Evolutionary conservation across 2,113 vertebrate species (phyloP).

Genomic region (Lepus timidus): DNA sequence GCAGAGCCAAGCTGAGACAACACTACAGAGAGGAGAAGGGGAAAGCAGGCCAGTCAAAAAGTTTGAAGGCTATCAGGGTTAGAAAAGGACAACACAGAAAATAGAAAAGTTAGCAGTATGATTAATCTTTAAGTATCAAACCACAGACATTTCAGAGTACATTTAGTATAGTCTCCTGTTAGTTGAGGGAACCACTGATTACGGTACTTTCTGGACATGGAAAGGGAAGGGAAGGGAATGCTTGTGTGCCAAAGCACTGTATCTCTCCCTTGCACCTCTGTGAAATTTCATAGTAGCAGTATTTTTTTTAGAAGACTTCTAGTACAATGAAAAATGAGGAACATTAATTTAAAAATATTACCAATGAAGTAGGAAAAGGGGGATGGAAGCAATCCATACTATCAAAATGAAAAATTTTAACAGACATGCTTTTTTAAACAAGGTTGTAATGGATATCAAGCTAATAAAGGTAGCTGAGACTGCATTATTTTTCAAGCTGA

Average conservation of each 20-base stretch:
- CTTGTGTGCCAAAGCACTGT: not conserved
- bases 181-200: constrained; percentile 76
- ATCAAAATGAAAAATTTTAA: not conserved
- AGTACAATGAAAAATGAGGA: not conserved
- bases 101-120: constrained; percentile 89
- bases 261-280: not conserved
- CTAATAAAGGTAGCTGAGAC: not conserved
- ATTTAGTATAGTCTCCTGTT: constrained; percentile 79
- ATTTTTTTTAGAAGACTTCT: constrained; percentile 13
- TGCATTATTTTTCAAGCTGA: not conserved
- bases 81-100: constrained; percentile 85
- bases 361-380: not conserved
- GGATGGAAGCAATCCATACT: not conserved
- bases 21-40: constrained; percentile 92
- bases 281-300: constrained; percentile 67
- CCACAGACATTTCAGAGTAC: constrained; percentile 79
- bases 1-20: constrained; percentile 99
- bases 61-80: constrained; percentile 78
- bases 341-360: constrained; percentile 10
- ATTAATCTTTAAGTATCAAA: constrained; percentile 89
- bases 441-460: not conserved
- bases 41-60: constrained; percentile 88
- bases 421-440: not conserved
- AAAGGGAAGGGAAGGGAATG: not conserved
- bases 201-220: constrained; percentile 73